A percentile compares a stretch with the other conserved stretches of the same genome.
These are phyloP conservation scores for Brachionus manjavacas DNA, from an alignment of 1,140 invertebrate genomes.

Conservation along the genomic window DNA sequence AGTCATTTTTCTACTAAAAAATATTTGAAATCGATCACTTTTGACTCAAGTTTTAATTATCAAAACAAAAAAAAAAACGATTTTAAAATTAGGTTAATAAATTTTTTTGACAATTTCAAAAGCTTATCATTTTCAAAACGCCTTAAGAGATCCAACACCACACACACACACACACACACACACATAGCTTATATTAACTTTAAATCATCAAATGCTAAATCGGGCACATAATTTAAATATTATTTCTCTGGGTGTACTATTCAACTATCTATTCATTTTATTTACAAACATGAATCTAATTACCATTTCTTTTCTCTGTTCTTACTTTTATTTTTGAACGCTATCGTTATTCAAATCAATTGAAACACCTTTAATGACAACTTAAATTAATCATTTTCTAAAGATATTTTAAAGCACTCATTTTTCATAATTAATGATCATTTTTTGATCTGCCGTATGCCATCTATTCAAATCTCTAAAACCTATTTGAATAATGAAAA, in stretches of 20 bases:
- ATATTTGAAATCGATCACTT: neutral
- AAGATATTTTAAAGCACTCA: neutral
- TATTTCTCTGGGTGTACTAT: neutral
- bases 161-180: neutral
- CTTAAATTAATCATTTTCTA: neutral
- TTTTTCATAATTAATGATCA: neutral
- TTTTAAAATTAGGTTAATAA: conserved; percentile 34
- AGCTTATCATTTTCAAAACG: neutral
- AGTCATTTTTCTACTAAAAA: neutral
- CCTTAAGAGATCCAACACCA: neutral
- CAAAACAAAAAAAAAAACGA: neutral
- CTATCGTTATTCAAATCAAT: neutral
- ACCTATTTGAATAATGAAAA: no score
- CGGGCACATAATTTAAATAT: neutral
- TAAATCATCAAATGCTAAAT: neutral
- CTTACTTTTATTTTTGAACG: neutral
- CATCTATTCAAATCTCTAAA: neutral
- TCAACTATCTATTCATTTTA: neutral
- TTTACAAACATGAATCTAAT: neutral
- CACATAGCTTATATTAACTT: neutral
- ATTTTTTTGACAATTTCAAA: neutral
- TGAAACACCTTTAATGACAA: neutral
- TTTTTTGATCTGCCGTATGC: neutral
- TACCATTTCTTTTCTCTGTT: neutral
- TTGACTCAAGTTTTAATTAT: neutral